Base-by-base conservation (phyloP, 2,888 invertebrate genomes). In the Malthinus seriepunctatus region DNA sequence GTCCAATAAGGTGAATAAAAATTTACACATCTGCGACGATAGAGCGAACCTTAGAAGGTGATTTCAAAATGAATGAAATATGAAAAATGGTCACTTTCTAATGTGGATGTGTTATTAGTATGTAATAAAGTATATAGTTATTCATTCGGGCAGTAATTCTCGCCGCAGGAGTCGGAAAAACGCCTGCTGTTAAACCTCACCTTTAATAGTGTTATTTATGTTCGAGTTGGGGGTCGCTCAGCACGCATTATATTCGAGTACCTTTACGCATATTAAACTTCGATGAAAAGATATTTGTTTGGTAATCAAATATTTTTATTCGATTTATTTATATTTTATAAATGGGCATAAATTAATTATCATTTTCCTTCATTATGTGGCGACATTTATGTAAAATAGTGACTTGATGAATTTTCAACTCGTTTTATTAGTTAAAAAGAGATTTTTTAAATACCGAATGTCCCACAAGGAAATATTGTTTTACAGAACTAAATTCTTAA, bases 141-240 rank as follows among this genome's bases (percentile, higher is more conserved):
- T 78, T 78, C 78, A 78, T 77, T 78, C 72, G 72, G 76, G 78
- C 78, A 78, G 79, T 79, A 79, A 79, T 77, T 79, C 79, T 79
- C 79, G 63, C 79, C 49, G 74, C 72, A 70, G 78, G 79, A 71
- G 71, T 70, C 72, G 65, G 64, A 65, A 67, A 76, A 70, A 71
- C 73, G 67, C 79, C 77, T 69, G 78, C 79, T 77, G 79, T 71
- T 76, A 73, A 74, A 77, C 78, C 79, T 78, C 79, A 78, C 79
- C 79, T 80, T 79, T 79, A 79, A 79, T 79, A 77, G 78, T 73
- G 76, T 79, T 79, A 79, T 79, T 79, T 80, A 79, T 79, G 78
- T 72, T 69, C 70, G 67, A 67, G 68, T 67, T 67, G 70, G 71
- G 67, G 70, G 71, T 71, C 73, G 67, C 73, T 68, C 71, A 68